Conservation (phyloP, 2,113 vertebrate genomes). For the Cariama cristata region DNA sequence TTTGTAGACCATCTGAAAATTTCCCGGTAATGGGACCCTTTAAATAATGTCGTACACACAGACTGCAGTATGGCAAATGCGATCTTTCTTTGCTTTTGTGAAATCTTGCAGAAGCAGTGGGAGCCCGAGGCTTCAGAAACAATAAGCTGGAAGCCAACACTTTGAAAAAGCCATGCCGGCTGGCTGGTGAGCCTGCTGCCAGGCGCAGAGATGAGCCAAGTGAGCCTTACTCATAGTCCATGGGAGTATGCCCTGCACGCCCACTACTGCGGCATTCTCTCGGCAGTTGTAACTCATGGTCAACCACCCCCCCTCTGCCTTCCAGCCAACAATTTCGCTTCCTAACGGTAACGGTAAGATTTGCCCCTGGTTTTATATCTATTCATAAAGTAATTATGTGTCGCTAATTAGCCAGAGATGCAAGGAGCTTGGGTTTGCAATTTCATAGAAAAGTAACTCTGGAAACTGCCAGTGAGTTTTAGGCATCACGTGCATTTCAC, state of each 20-base stretch:
- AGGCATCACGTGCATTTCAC: neutral
- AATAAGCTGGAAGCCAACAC: neutral
- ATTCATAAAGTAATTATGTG: neutral
- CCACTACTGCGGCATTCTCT: neutral
- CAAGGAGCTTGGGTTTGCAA: neutral
- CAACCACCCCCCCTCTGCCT: neutral
- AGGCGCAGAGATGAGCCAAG: neutral
- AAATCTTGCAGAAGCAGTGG: neutral
- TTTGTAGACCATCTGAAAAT: neutral
- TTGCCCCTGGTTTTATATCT: neutral
- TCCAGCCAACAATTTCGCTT: neutral
- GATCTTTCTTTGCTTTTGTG: neutral
- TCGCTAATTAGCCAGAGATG: neutral
- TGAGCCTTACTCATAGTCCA: neutral
- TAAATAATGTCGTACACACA: neutral
- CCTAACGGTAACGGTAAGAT: neutral
- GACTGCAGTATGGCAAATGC: neutral
- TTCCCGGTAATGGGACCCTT: neutral
- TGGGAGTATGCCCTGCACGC: accelerated
- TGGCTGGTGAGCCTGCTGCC: neutral
- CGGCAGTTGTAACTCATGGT: neutral
- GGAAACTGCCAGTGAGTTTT: neutral
- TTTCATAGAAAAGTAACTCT: neutral
- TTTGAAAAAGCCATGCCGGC: neutral
- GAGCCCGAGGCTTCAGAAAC: neutral